Conservation (phyloP, 2,888 invertebrate genomes). For the Drosophila neutralis region DNA sequence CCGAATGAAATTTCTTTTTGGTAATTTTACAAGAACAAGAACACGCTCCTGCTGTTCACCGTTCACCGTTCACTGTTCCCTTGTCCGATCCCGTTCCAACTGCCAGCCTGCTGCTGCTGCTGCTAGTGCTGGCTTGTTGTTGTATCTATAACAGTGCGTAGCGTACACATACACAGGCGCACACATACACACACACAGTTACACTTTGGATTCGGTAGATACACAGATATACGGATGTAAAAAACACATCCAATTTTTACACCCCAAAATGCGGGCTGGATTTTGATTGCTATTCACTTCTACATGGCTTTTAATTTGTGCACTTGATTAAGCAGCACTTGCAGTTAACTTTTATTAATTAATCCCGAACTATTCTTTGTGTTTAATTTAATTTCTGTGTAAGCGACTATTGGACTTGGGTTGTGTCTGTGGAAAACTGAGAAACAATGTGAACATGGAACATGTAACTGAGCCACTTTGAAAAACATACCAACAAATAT, state of each 20-base stretch:
- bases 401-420: slow-evolving; percentile 55
- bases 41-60: slow-evolving; percentile 56
- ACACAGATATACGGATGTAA: slow-evolving; percentile 57
- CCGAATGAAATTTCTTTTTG: slow-evolving; percentile 78
- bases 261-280: slow-evolving; percentile 48
- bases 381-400: slow-evolving; percentile 45
- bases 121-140: slow-evolving; percentile 64
- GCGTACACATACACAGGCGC: slow-evolving; percentile 47
- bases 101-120: slow-evolving; percentile 31
- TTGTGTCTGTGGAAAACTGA: slow-evolving; percentile 64
- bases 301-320: slow-evolving; percentile 40
- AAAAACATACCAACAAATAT: slow-evolving; percentile 33
- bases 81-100: slow-evolving; percentile 30
- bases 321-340: slow-evolving; percentile 34
- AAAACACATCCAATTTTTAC: slow-evolving; percentile 56
- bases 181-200: slow-evolving; percentile 45
- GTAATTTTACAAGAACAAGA: slow-evolving; percentile 80
- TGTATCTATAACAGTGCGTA: slow-evolving; percentile 78
- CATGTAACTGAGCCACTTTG: slow-evolving; percentile 16
- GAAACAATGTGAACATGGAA: slow-evolving; percentile 44
- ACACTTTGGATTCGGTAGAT: slow-evolving; percentile 48
- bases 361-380: slow-evolving; percentile 30
- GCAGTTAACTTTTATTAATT: slow-evolving; percentile 44
- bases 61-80: slow-evolving; percentile 27
- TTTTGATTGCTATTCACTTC: slow-evolving; percentile 28